phyloP scores from a whole-genome alignment of 2,797 vertebrate genomes.

The Tangara arthus region DNA sequence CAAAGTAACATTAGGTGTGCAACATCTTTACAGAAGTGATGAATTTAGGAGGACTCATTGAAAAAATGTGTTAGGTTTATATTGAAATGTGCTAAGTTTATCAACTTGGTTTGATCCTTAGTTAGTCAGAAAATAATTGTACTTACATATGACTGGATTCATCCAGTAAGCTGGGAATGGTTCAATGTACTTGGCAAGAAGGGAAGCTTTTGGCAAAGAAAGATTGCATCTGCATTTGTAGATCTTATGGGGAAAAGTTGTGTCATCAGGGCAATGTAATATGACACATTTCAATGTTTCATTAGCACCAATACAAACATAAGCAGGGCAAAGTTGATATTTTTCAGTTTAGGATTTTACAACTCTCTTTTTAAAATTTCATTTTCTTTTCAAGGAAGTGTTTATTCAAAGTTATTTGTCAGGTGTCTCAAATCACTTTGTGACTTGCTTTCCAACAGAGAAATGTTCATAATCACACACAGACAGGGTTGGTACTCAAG shows the following conservation, averaged over 20 bases:
- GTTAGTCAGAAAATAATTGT: neutral
- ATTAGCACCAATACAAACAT: neutral
- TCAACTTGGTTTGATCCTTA: neutral
- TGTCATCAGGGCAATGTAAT: neutral
- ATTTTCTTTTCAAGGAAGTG: neutral
- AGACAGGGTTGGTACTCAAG: neutral
- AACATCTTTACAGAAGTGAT: neutral
- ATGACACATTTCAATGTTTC: neutral
- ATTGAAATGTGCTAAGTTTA: neutral
- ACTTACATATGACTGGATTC: neutral
- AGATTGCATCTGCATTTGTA: neutral
- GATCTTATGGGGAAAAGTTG: constrained; percentile 24
- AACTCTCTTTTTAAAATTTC: neutral
- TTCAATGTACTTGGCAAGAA: neutral
- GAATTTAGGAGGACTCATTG: neutral
- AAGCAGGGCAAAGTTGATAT: neutral
- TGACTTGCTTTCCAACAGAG: neutral
- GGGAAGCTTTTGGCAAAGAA: neutral
- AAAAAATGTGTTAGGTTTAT: neutral
- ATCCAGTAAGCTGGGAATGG: neutral
- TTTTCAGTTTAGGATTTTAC: neutral
- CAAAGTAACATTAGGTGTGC: neutral
- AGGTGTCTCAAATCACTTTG: neutral
- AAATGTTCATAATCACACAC: neutral
- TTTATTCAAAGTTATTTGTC: neutral